Evolutionary conservation across 2,888 invertebrate genomes (phyloP).

Genomic region (Calameuta filiformis): DNA sequence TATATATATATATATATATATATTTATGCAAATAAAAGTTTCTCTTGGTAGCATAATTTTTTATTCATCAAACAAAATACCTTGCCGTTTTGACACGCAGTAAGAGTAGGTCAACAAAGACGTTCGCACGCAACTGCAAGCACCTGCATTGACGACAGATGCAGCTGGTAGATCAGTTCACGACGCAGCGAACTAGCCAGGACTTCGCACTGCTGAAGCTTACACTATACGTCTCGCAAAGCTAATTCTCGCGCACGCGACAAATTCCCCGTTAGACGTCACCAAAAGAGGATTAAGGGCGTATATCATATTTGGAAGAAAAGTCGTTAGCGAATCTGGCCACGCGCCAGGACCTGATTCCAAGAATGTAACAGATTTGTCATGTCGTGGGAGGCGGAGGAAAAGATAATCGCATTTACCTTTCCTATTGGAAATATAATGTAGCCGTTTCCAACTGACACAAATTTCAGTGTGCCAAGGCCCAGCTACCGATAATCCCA

Average conservation of each 20-base stretch:
- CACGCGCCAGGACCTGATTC: conserved; percentile 54
- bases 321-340: conserved; percentile 57
- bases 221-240: background rate
- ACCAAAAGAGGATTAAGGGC: conserved; percentile 26
- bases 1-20: background rate
- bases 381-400: conserved; percentile 39
- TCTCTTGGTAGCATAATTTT: background rate
- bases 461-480: conserved; percentile 58
- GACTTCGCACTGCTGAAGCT: background rate
- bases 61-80: background rate
- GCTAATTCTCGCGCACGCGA: background rate
- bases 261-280: background rate
- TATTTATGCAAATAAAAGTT: too few relatives aligned
- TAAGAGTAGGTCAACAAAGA: background rate
- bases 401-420: conserved; percentile 54
- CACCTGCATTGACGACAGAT: background rate
- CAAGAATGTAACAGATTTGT: conserved; percentile 61
- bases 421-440: conserved; percentile 50
- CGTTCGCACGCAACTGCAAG: background rate
- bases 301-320: conserved; percentile 56
- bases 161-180: background rate
- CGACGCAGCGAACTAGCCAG: background rate
- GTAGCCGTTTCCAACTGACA: conserved; percentile 48
- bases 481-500: conserved; percentile 38
- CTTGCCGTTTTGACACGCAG: background rate